phyloP scores from a whole-genome alignment of 2,888 invertebrate genomes.

The Anthophora plumipes region DNA sequence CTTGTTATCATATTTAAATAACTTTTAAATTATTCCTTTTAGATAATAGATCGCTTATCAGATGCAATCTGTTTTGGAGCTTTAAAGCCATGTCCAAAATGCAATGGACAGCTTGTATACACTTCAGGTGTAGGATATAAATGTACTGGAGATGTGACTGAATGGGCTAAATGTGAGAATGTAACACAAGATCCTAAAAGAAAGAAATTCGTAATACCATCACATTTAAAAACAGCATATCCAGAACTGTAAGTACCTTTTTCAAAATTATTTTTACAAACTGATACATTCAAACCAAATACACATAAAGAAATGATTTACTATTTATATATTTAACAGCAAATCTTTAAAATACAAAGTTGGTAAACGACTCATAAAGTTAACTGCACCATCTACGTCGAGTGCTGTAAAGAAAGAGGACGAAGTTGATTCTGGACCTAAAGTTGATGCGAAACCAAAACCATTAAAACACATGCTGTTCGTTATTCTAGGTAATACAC shows the following conservation, averaged over 20 bases:
- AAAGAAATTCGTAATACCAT: conserved; percentile 89
- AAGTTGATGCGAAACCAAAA: conserved; percentile 88
- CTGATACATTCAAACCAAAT: not conserved
- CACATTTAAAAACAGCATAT: conserved; percentile 86
- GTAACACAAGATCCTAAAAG: conserved; percentile 90
- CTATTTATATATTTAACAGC: conserved; percentile 55
- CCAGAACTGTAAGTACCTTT: conserved; percentile 85
- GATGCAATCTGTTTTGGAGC: conserved; percentile 96
- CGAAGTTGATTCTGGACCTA: conserved; percentile 86
- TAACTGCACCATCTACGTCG: conserved; percentile 85
- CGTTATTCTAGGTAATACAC: conserved; percentile 87
- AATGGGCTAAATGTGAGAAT: conserved; percentile 95
- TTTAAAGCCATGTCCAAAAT: conserved; percentile 91
- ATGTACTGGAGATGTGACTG: conserved; percentile 93
- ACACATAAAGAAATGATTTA: not conserved
- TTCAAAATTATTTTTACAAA: not conserved
- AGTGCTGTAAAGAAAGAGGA: conserved; percentile 86
- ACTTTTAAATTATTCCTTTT: conserved; percentile 18
- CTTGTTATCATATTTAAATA: not conserved
- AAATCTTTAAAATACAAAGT: conserved; percentile 87
- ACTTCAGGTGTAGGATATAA: conserved; percentile 91
- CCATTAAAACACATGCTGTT: conserved; percentile 93
- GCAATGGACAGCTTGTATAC: conserved; percentile 91
- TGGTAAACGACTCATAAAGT: conserved; percentile 86
- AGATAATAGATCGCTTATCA: conserved; percentile 91